Base-by-base conservation (phyloP, 2,888 invertebrate genomes). In the Dione vanillae region DNA sequence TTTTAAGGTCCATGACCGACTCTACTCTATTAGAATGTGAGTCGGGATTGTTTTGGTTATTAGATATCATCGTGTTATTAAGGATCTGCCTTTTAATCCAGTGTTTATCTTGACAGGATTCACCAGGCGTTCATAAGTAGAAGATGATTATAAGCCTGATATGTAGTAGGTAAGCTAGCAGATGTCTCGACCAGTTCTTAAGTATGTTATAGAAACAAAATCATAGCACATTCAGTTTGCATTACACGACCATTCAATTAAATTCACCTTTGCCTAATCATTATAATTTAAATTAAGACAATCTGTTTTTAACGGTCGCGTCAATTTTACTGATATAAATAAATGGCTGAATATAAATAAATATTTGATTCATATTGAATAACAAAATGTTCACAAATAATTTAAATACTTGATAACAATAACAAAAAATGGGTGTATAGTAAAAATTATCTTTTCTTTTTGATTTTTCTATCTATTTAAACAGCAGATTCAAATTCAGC, bases 171-270 rank as follows among this genome's bases (percentile, higher is more conserved):
- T 65, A 52, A 70, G 69, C 70, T 65, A 70, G 83, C 85, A 86
- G 84, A 85, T 85, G 85, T 77, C 70, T 68, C 76, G 69, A 72
- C 74, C 78, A 79, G 76, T 79, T 77, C 71, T 65, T 67, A 58
- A 70, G 62, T 71, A 67, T 73, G 71, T 74, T 69, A 54, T 45
- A 45, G 37, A 62, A 74, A 68, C 75, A 76, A 79, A 82, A 83
- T 82, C 81, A 83, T 82, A 84, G 78, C 82, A 81, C 82, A 80
- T 83, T 82, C 79, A 83, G 76, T 78, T 77, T 69, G 78, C 70
- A 51, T 19, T 56, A 56, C 20, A 7, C 2, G 11, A 35, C n/a
- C 3, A 54, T n/a, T 54, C 1, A 49, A 9, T 49, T 54, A n/a
- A 27, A 9, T 54, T 37, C 54, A 54, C 37, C n/a, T 45, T n/a